Percentiles rank a stretch among this genome's conserved stretches.
phyloP scores from a whole-genome alignment of 23 tunicate species.

The Trididemnum clinides region DNA sequence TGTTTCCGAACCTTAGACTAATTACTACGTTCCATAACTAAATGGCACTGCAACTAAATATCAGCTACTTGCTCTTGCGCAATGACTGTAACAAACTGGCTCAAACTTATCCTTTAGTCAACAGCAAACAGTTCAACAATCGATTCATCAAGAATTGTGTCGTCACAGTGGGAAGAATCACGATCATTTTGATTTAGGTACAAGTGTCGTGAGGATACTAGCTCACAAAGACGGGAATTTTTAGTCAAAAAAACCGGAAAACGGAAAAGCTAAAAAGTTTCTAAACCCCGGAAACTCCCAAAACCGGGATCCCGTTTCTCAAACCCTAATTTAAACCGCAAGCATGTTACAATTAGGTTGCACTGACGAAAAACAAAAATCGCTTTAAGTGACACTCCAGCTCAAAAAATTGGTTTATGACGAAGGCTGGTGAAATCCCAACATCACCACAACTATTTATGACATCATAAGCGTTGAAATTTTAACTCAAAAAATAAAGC shows the following conservation, averaged over 20 bases:
- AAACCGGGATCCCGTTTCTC: constrained; percentile 39
- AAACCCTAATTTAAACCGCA: constrained; percentile 44
- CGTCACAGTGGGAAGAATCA: neutral
- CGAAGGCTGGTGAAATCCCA: no score
- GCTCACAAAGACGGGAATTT: constrained; percentile 19
- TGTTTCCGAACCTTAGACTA: constrained; percentile 31
- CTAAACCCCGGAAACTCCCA: constrained; percentile 4
- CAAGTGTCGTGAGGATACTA: constrained; percentile 4
- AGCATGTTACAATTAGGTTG: no score
- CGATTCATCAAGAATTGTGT: constrained; percentile 12
- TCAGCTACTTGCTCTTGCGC: constrained; percentile 25
- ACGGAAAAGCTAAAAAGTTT: constrained; percentile 18
- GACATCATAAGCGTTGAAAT: no score
- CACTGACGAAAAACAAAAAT: no score
- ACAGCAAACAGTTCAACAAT: constrained; percentile 11
- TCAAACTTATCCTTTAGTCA: constrained; percentile 14
- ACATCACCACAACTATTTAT: no score
- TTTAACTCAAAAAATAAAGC: no score
- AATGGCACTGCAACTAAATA: neutral
- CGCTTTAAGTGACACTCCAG: no score
- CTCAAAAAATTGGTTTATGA: no score
- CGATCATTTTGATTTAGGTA: constrained; percentile 3
- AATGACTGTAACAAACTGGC: constrained; percentile 1
- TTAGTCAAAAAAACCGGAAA: constrained; percentile 11
- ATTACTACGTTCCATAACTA: constrained; percentile 1